Evolutionary conservation across 2,888 invertebrate species (phyloP).

Genomic region (Dynastes tityus): DNA sequence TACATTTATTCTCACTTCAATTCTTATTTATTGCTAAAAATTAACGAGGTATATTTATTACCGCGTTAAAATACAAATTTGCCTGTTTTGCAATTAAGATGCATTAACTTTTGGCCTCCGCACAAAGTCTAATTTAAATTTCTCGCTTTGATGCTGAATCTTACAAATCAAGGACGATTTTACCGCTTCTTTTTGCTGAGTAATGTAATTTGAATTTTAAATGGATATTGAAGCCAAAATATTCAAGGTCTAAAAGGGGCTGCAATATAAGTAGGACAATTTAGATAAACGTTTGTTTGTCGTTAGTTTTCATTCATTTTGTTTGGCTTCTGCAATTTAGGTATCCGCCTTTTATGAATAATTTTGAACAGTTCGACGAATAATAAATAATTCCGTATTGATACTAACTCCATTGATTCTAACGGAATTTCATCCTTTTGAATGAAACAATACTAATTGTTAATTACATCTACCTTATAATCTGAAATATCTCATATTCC

Average conservation of each 20-base stretch:
- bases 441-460: too few species aligned
- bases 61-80: slow-evolving; percentile 1
- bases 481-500: too few species aligned
- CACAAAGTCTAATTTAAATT: slow-evolving; percentile 24
- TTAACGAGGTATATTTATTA: background rate
- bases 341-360: too few species aligned
- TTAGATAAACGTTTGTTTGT: slow-evolving; percentile 32
- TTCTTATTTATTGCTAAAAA: too few species aligned
- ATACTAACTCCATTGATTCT: too few species aligned
- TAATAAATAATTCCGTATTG: too few species aligned
- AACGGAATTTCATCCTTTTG: too few species aligned
- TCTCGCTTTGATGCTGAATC: slow-evolving; percentile 28
- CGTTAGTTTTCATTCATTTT: background rate
- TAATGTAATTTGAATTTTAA: slow-evolving; percentile 45
- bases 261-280: slow-evolving; percentile 8
- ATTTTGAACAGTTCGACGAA: too few species aligned
- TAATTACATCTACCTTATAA: too few species aligned
- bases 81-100: slow-evolving; percentile 23
- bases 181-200: slow-evolving; percentile 28
- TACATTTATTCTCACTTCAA: too few species aligned
- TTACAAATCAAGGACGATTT: slow-evolving; percentile 33
- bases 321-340: background rate
- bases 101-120: slow-evolving; percentile 3
- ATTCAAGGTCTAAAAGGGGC: background rate
- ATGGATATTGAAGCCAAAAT: slow-evolving; percentile 35